phyloP scores from a whole-genome alignment of 2,797 vertebrate genomes.

The Esox lucius region DNA sequence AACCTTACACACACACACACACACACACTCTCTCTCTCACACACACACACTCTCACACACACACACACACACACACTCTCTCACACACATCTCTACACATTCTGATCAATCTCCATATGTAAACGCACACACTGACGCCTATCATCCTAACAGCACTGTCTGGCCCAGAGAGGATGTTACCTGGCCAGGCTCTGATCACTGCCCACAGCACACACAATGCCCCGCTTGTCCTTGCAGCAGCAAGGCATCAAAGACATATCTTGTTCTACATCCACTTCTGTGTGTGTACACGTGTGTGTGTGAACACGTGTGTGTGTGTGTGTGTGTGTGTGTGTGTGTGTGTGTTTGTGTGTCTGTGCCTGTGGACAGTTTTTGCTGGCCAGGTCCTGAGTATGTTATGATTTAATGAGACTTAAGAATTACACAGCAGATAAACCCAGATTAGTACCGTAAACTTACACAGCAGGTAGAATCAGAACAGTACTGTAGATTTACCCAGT shows the following conservation, averaged over 20 bases:
- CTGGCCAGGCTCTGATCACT: slow-evolving; percentile 22
- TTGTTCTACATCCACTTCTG: slow-evolving; percentile 32
- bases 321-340: slow-evolving; percentile 4
- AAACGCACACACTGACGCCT: slow-evolving; percentile 12
- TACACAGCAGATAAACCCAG: slow-evolving; percentile 10
- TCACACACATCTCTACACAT: background rate
- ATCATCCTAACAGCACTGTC: slow-evolving; percentile 14
- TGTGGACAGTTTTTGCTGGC: slow-evolving; percentile 33
- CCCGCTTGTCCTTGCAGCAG: slow-evolving; percentile 39
- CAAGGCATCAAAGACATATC: slow-evolving; percentile 48
- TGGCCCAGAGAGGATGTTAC: slow-evolving; percentile 31
- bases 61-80: too few species aligned
- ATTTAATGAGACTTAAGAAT: slow-evolving; percentile 27
- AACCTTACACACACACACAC: too few species aligned
- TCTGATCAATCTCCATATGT: background rate
- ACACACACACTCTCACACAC: too few species aligned
- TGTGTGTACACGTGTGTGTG: slow-evolving; percentile 1
- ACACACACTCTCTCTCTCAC: too few species aligned
- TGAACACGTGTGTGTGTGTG: too few species aligned
- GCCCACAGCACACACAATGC: slow-evolving; percentile 35
- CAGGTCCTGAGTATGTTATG: slow-evolving; percentile 25
- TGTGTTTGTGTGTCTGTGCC: slow-evolving; percentile 12
- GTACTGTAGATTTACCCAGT: too few species aligned
- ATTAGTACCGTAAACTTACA: too few species aligned
- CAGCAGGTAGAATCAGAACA: too few species aligned